Conservation (phyloP, 92 coral and sea anemone species). For the Pocillopora grandis region DNA sequence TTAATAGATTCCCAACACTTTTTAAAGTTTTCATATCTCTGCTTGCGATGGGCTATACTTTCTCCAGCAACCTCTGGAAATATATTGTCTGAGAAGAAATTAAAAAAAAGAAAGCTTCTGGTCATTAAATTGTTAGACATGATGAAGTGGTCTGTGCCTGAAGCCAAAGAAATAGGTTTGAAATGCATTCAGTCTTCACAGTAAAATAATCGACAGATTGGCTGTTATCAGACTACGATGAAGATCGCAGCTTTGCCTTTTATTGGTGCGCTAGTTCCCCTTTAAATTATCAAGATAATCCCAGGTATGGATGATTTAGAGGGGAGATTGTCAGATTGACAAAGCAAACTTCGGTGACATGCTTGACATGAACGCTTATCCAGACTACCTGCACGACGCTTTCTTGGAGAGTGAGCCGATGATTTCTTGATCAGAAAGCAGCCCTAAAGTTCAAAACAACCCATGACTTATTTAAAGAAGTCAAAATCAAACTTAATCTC, state of each 20-base stretch:
- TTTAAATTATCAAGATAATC: too few relatives aligned
- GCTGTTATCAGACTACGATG: too few relatives aligned
- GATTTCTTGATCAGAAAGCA: slow-evolving; percentile 36
- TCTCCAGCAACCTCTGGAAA: slow-evolving; percentile 53
- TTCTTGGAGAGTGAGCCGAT: slow-evolving; percentile 17
- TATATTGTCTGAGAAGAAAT: neutral
- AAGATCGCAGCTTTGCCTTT: too few relatives aligned
- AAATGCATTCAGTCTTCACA: too few relatives aligned
- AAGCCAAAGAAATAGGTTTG: neutral
- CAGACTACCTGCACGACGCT: slow-evolving; percentile 10
- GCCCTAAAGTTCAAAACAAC: slow-evolving; percentile 6
- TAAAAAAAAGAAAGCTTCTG: neutral
- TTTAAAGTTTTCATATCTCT: slow-evolving; percentile 34
- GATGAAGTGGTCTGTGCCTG: neutral
- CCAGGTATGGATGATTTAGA: too few relatives aligned
- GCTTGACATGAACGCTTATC: neutral
- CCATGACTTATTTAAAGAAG: neutral
- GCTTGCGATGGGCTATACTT: slow-evolving; percentile 38
- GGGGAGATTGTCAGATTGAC: neutral
- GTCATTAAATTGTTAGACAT: neutral
- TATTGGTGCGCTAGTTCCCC: too few relatives aligned
- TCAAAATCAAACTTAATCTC: neutral
- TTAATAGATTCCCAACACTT: slow-evolving; percentile 46
- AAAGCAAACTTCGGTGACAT: neutral
- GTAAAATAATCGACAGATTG: too few relatives aligned